Evolutionary conservation across 2,113 vertebrate species (phyloP), one percentile per base, ranked within the genome.

Genomic region (Actenoides lindsayi): DNA sequence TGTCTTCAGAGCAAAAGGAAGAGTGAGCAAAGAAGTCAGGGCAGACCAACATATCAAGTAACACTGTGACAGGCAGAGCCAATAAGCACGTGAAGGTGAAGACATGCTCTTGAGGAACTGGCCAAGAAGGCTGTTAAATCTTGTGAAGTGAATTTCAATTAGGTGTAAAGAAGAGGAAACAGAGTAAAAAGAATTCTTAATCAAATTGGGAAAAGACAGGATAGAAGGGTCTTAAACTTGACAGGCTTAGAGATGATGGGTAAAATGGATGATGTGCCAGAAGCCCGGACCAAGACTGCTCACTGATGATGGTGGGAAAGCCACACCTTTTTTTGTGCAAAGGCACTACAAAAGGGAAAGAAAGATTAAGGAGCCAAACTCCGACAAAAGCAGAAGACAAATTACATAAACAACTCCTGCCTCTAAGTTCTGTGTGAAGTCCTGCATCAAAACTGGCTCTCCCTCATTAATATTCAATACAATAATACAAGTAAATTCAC

Each of bases 151-250:
- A 86, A 90, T 93, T 92, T 90, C 90, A 87, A 79, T 75, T 60
- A 86, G 42, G 33, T 39, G 30, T 67, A 77, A 94, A 89, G 80
- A 95, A 81, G 6, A 64, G 80, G 59, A 93, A 90, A 59, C 18
- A 68, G 41, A 56, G 13, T 57, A 37, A 94, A 96, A 92, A 81
- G 71, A 88, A 89, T 67, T 93, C 83, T 68, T 90, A 95, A 90
- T 84, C 79, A 71, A 75, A 87, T 11, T 42, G 39, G 13, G 15
- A n/a, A 75, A 79, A 75, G 44, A 37, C 14, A 82, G 74, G 67
- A 90, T 14, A 90, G 37, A 82, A 83, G 80, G 62, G 70, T 74
- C 78, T 91, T 87, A 91, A 95, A 82, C 57, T n/a, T 81, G 88
- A 68, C 69, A 90, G 76, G 51, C 81, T 92, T 74, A 90, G 63